These are phyloP conservation scores for Drosophila kambysellisi DNA, from an alignment of 2,888 invertebrate genomes.

Conservation along the genomic window DNA sequence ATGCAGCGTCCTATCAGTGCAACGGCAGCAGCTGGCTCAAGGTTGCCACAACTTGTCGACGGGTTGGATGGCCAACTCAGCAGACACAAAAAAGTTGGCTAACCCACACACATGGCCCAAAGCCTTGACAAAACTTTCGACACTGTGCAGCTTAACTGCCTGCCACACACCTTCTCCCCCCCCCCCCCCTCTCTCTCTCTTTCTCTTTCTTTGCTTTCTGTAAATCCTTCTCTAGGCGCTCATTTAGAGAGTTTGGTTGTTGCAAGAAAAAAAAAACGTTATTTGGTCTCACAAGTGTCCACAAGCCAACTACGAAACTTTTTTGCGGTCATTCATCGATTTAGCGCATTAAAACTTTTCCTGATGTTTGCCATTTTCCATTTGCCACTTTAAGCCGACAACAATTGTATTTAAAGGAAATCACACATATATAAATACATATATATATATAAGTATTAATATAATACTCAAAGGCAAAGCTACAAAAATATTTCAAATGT, in stretches of 20 bases:
- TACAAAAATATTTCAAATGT: neutral
- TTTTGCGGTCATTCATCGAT: constrained; percentile 78
- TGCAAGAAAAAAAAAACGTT: constrained; percentile 52
- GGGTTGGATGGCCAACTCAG: constrained; percentile 41
- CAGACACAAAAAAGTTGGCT: constrained; percentile 48
- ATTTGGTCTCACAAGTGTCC: constrained; percentile 68
- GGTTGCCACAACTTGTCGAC: constrained; percentile 41
- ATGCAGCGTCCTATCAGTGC: constrained; percentile 51
- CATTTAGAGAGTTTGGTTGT: constrained; percentile 68
- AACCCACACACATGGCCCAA: constrained; percentile 25
- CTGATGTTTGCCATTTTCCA: constrained; percentile 62
- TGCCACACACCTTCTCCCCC: neutral
- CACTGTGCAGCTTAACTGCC: constrained; percentile 57
- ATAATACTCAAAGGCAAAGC: constrained; percentile 6
- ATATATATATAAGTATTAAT: neutral
- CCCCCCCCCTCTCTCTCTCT: neutral
- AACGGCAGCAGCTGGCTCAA: constrained; percentile 24
- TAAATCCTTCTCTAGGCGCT: constrained; percentile 29
- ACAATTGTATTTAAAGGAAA: constrained; percentile 42
- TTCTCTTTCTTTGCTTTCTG: neutral
- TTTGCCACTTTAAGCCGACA: constrained; percentile 37
- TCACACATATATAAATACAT: neutral
- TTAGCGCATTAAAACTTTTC: constrained; percentile 76
- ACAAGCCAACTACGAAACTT: constrained; percentile 52
- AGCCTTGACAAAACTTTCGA: constrained; percentile 44